Conservation (phyloP, 2,113 vertebrate genomes). For the Laterallus jamaicensis region DNA sequence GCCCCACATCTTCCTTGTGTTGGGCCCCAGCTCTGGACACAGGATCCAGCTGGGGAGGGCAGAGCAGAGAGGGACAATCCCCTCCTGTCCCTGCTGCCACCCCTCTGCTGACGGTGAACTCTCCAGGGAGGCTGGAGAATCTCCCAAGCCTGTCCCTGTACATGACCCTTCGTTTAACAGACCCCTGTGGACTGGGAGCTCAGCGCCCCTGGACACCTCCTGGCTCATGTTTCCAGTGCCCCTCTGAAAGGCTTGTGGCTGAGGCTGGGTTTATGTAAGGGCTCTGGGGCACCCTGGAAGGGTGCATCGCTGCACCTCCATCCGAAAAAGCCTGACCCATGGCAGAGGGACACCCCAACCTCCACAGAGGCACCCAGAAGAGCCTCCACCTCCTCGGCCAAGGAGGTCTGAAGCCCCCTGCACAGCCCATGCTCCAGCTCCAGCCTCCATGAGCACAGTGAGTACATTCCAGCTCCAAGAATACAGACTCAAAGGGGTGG, state of each 20-base stretch:
- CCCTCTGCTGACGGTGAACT: too few species aligned
- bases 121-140: too few species aligned
- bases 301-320: fast-evolving
- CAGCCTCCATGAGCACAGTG: fast-evolving
- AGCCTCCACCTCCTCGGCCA: neutral
- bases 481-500: fast-evolving
- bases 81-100: too few species aligned
- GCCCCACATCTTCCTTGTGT: too few species aligned
- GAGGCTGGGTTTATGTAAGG: neutral
- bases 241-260: fast-evolving
- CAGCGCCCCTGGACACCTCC: too few species aligned
- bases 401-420: fast-evolving
- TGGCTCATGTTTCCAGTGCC: fast-evolving
- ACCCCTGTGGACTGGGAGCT: too few species aligned
- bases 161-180: too few species aligned
- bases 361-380: too few species aligned
- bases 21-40: too few species aligned
- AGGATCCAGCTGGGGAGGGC: too few species aligned
- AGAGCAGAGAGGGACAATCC: too few species aligned
- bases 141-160: too few species aligned
- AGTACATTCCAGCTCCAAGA: fast-evolving
- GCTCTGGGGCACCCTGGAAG: neutral
- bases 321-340: fast-evolving
- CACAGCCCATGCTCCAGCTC: neutral
- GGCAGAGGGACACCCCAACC: neutral